Conservation (phyloP, 2,113 vertebrate species). For the Ia io region DNA sequence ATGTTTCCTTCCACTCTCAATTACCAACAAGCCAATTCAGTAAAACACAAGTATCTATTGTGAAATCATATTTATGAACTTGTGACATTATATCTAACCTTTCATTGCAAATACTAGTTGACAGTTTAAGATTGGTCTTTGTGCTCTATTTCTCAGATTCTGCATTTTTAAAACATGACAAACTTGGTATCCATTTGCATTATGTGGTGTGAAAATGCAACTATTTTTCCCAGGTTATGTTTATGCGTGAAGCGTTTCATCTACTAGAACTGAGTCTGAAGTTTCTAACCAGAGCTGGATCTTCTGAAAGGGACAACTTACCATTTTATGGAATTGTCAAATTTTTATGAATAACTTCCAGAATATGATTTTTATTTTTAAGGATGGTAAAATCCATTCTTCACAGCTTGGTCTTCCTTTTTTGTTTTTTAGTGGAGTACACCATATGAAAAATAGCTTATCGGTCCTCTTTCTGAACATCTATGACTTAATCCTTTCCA, state of each 20-base stretch:
- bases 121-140: conserved; percentile 31
- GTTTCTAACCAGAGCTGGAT: not conserved
- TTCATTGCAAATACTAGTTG: conserved; percentile 29
- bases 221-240: conserved; percentile 14
- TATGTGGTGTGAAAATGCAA: conserved; percentile 14
- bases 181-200: not conserved
- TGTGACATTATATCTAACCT: conserved; percentile 68
- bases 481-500: not conserved
- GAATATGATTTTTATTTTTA: not conserved
- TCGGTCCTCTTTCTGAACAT: not conserved
- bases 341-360: not conserved
- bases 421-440: not conserved
- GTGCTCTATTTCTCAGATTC: conserved; percentile 14
- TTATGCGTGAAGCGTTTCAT: conserved; percentile 6
- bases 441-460: not conserved
- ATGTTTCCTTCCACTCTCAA: conserved; percentile 67
- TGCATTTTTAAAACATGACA: conserved; percentile 68
- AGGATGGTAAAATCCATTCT: not conserved
- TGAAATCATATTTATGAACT: conserved; percentile 55
- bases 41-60: conserved; percentile 62
- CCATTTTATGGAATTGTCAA: not conserved
- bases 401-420: not conserved
- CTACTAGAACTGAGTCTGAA: not conserved
- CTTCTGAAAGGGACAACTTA: not conserved
- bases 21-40: conserved; percentile 37